Evolutionary conservation across 2,113 vertebrate species (phyloP).

Genomic region (Larimichthys polyactis): DNA sequence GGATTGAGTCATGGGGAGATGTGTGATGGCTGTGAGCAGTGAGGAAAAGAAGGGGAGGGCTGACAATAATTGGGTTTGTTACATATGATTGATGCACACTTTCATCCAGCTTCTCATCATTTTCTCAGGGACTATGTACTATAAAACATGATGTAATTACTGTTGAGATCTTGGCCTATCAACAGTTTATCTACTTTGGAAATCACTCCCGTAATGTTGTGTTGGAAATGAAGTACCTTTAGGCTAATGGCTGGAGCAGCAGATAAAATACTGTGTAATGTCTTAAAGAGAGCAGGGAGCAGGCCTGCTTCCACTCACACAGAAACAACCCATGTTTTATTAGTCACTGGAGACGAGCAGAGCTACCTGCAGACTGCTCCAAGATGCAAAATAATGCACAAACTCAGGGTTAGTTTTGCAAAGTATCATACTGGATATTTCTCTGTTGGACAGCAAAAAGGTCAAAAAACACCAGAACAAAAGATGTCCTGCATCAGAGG

Average conservation of each 20-base stretch:
- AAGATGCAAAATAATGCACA: background rate
- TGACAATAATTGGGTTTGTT: conserved; percentile 80
- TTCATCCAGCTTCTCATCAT: conserved; percentile 75
- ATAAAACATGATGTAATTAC: conserved; percentile 83
- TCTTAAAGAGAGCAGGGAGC: conserved; percentile 37
- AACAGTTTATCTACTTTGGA: conserved; percentile 74
- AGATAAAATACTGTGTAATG: conserved; percentile 61
- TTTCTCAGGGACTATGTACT: conserved; percentile 76
- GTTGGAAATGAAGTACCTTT: conserved; percentile 64
- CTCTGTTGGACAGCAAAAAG: background rate
- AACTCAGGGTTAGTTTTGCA: background rate
- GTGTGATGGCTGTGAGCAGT: conserved; percentile 66
- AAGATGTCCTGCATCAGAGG: background rate
- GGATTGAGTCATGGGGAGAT: conserved; percentile 74
- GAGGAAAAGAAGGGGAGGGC: conserved; percentile 55
- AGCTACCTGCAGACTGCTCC: background rate
- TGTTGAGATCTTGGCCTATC: conserved; percentile 72
- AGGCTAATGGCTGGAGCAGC: conserved; percentile 48
- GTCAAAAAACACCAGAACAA: background rate
- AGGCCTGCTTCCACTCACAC: conserved; percentile 15
- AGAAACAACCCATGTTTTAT: conserved; percentile 17
- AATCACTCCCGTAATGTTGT: conserved; percentile 59
- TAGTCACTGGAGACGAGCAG: background rate
- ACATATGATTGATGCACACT: conserved; percentile 78
- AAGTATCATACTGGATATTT: background rate